phyloP scores from a whole-genome alignment of 2,797 vertebrate genomes.

The Hozukius guyotensis region DNA sequence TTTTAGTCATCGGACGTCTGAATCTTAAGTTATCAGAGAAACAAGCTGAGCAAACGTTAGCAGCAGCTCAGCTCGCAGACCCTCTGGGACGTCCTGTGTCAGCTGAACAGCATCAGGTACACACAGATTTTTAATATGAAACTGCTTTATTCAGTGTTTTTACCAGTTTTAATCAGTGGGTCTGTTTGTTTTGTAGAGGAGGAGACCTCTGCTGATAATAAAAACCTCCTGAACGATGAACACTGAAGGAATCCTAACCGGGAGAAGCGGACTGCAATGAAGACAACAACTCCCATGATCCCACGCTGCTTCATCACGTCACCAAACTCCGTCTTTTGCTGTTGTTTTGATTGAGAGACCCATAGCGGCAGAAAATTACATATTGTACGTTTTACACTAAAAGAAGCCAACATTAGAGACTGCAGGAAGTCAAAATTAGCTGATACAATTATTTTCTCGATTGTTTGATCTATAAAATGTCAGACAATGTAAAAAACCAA shows the following conservation, averaged over 20 bases:
- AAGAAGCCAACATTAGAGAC: background rate
- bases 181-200: too few species aligned
- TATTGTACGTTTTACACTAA: background rate
- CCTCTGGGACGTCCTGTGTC: too few species aligned
- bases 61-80: too few species aligned
- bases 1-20: background rate
- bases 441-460: background rate
- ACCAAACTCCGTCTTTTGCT: background rate
- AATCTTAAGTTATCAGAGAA: background rate
- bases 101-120: too few species aligned
- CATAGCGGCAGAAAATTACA: background rate
- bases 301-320: too few species aligned
- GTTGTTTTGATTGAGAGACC: background rate
- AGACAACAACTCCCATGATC: too few species aligned
- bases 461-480: background rate
- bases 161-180: background rate
- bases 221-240: too few species aligned
- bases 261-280: too few species aligned
- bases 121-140: background rate
- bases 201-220: too few species aligned
- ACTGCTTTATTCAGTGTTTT: background rate
- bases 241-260: too few species aligned
- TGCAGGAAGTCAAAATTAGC: background rate
- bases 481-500: background rate
- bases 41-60: too few species aligned